These are phyloP conservation scores for Trogon melanurus DNA, from an alignment of 2,113 vertebrate species.

Conservation along the genomic window DNA sequence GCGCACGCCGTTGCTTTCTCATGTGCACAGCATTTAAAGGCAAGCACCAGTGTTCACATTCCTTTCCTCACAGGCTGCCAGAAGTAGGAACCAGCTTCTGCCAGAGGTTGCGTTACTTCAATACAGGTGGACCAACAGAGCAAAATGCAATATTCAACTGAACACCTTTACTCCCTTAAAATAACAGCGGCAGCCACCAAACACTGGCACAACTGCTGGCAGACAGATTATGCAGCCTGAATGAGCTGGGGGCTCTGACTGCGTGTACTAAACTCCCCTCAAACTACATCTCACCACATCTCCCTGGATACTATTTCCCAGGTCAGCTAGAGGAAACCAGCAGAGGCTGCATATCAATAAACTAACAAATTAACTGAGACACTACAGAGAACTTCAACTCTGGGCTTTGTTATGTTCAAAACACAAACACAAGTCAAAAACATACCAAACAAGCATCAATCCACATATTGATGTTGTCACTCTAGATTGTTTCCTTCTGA, in stretches of 20 bases:
- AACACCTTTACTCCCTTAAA: not conserved
- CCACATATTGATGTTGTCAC: slow-evolving; percentile 16
- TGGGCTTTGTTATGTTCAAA: not conserved
- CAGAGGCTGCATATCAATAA: not conserved
- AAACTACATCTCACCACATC: not conserved
- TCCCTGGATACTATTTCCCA: not conserved
- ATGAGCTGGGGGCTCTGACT: not conserved
- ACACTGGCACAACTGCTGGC: not conserved
- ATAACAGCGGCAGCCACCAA: not conserved
- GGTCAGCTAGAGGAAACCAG: not conserved
- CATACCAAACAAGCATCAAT: not conserved
- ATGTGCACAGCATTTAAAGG: not conserved
- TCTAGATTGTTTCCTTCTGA: not conserved
- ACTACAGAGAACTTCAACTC: not conserved
- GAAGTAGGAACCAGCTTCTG: not conserved
- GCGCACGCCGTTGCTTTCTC: not conserved
- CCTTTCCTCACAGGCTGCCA: not conserved
- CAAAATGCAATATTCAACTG: not conserved
- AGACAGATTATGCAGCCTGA: not conserved
- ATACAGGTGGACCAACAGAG: not conserved
- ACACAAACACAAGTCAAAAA: not conserved
- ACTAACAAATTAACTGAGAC: not conserved
- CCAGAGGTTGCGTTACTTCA: not conserved
- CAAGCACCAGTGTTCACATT: not conserved
- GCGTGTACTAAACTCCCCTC: not conserved